Base-by-base conservation (phyloP, 2,888 invertebrate species). In the Escarpia spicata region DNA sequence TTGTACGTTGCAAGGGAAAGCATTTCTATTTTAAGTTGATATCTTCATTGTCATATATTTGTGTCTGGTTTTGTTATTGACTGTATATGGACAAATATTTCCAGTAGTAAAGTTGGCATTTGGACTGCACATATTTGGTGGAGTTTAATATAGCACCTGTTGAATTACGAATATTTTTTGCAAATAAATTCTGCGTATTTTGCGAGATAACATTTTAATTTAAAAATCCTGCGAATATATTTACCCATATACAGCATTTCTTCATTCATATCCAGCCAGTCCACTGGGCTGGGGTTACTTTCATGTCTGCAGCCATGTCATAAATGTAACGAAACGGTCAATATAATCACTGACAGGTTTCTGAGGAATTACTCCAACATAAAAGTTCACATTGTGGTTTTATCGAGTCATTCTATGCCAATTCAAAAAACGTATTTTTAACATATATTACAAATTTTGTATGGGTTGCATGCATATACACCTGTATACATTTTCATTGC, bases 31-130 rank as follows among this genome's bases (percentile, higher is more conserved):
- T 52, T 52, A 52, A 52, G 52, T 52, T 52, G 52, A 52, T 52
- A 75, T 75, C 6, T 75, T 26, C 19, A 26, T 75, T 75, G 75
- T 26, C n/a, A n/a, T 75, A 75, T 26, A 75, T 75, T 75, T 60
- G 15, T 75, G 26, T 75, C 26, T 75, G 26, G 6, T 75, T 75
- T n/a, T 75, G 75, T 75, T 52, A 52, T 4, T 75, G 19, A 75
- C n/a, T 75, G 75, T 75, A 75, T 26, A 75, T 75, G 75, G 75
- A 75, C 75, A 75, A n/a, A 75, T 75, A 75, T 75, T 75, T 75
- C 26, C 75, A 9, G 19, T 75, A 0, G 75, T 75, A 75, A 19
- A 19, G 6, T 75, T 75, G 15, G 19, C 19, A 26, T 15, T 75
- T 75, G 15, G 19, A n/a, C 75, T n/a, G 19, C 75, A 75, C 75